A percentile compares a stretch with the other conserved stretches of the same genome.
These are phyloP conservation scores for Sinocyclocheilus rhinocerous DNA, from an alignment of 2,113 vertebrate species.

Conservation along the genomic window DNA sequence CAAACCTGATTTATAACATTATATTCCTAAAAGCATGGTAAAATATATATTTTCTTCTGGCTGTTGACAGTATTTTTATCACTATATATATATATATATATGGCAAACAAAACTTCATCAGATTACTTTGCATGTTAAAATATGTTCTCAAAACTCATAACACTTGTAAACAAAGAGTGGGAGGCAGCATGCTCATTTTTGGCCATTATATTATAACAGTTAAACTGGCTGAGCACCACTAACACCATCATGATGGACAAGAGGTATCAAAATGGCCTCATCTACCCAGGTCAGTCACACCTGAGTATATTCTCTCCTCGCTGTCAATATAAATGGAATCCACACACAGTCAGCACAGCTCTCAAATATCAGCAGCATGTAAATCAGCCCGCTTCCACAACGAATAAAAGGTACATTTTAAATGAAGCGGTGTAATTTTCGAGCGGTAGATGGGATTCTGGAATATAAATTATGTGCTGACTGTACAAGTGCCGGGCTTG, in stretches of 20 bases:
- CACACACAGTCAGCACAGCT: constrained; percentile 9
- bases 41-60: too few species aligned
- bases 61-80: too few species aligned
- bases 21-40: too few species aligned
- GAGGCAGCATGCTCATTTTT: not conserved
- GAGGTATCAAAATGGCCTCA: not conserved
- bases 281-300: not conserved
- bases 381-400: constrained; percentile 11
- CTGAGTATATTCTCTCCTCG: not conserved
- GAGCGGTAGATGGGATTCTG: constrained; percentile 20
- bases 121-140: not conserved
- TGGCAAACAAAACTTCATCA: too few species aligned
- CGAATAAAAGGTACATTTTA: constrained; percentile 40
- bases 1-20: too few species aligned
- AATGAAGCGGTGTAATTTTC: constrained; percentile 34
- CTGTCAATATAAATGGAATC: constrained; percentile 11
- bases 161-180: not conserved
- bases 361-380: constrained; percentile 24
- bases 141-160: not conserved
- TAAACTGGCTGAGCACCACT: not conserved
- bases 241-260: not conserved
- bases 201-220: not conserved
- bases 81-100: too few species aligned
- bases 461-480: constrained; percentile 35
- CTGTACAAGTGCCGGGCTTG: constrained; percentile 15